Conservation (phyloP, 2,113 vertebrate genomes). For the Eptesicus fuscus region DNA sequence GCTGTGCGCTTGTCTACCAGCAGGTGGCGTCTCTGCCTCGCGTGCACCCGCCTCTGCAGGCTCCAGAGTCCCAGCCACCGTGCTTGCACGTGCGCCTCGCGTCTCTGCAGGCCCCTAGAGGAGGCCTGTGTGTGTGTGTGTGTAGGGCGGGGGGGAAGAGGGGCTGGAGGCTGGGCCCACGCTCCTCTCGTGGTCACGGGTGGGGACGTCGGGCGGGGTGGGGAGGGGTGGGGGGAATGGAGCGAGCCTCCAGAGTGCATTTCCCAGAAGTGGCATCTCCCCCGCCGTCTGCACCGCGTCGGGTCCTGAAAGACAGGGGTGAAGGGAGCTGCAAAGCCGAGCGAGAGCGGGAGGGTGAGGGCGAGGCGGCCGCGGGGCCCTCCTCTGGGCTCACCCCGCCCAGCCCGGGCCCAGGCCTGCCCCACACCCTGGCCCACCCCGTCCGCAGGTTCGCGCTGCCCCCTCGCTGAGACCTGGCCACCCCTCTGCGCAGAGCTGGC, state of each 20-base stretch:
- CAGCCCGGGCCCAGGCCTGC: accelerated
- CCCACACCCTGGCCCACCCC: too few species aligned
- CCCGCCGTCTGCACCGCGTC: accelerated
- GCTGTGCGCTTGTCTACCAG: neutral
- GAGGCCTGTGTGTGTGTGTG: neutral
- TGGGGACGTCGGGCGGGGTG: accelerated
- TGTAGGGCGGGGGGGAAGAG: neutral
- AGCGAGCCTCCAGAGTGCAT: neutral
- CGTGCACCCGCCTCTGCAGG: accelerated
- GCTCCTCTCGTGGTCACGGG: too few species aligned
- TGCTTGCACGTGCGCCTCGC: accelerated
- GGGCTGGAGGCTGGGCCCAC: neutral
- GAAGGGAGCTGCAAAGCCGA: neutral
- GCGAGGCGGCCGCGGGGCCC: too few species aligned
- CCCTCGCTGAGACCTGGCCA: accelerated
- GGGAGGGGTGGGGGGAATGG: too few species aligned
- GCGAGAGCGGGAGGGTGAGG: neutral
- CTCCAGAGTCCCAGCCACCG: neutral
- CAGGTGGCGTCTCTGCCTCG: neutral
- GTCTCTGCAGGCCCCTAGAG: accelerated
- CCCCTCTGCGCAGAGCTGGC: neutral
- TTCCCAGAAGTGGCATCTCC: neutral
- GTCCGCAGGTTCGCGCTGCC: neutral
- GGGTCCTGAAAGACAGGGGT: neutral
- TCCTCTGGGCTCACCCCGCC: neutral